Conservation (phyloP, 1,140 invertebrate species). For the Capitella teleta region DNA sequence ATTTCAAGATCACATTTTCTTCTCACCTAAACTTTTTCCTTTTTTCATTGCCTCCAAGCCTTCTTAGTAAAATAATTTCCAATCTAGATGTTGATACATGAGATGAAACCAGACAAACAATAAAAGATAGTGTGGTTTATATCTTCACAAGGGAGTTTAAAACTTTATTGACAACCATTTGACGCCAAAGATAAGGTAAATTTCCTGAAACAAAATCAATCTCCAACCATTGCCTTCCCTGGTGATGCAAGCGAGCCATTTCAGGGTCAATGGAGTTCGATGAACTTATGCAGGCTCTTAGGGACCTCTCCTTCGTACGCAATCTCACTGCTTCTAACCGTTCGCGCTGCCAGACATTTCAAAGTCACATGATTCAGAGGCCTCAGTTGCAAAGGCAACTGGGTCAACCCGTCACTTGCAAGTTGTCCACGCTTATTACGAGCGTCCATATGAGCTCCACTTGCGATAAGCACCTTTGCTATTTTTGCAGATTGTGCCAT, state of each 20-base stretch:
- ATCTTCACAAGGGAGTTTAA: too few relatives aligned
- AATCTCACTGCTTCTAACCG: not conserved
- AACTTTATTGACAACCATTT: too few relatives aligned
- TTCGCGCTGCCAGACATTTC: conserved; percentile 1
- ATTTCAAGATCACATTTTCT: too few relatives aligned
- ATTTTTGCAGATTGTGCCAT: not conserved
- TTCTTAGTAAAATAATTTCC: too few relatives aligned
- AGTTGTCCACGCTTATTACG: not conserved
- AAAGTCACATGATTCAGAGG: not conserved
- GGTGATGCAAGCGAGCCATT: not conserved
- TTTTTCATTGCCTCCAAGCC: too few relatives aligned
- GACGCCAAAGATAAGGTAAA: too few relatives aligned
- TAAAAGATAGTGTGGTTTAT: too few relatives aligned
- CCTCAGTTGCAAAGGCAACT: not conserved
- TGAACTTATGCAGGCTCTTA: not conserved
- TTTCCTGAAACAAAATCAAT: too few relatives aligned
- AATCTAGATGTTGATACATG: too few relatives aligned
- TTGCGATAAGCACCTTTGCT: not conserved
- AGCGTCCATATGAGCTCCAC: conserved; percentile 1
- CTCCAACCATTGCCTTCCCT: too few relatives aligned
- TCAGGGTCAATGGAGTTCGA: not conserved
- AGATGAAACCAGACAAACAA: too few relatives aligned
- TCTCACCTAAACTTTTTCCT: too few relatives aligned
- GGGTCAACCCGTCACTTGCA: not conserved
- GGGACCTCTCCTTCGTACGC: not conserved